These are phyloP conservation scores for Rotaria sp. DNA, from an alignment of 2,888 invertebrate species.

Conservation along the genomic window DNA sequence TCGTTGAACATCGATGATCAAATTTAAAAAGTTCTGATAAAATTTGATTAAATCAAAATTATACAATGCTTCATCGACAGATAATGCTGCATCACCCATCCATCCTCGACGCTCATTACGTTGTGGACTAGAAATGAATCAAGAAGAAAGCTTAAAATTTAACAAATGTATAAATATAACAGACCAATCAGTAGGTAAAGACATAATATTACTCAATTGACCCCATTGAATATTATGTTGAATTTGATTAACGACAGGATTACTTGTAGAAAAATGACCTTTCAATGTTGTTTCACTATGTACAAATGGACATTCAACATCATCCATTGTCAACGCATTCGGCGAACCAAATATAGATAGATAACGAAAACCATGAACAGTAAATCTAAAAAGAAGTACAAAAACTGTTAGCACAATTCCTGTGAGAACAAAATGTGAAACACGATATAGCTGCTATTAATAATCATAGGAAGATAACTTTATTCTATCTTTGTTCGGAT, in stretches of 20 bases:
- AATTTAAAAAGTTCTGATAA: not conserved
- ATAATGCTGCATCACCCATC: conserved; percentile 5
- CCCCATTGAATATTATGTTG: conserved; percentile 24
- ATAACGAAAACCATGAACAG: conserved; percentile 23
- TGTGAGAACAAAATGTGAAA: too few relatives aligned
- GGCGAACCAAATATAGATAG: not conserved
- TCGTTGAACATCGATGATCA: not conserved
- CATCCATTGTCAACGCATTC: not conserved
- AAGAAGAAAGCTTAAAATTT: not conserved
- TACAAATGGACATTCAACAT: conserved; percentile 13
- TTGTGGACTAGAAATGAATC: not conserved
- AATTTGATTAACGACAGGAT: conserved; percentile 6
- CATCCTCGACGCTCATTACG: conserved; percentile 12
- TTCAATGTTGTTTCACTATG: conserved; percentile 8
- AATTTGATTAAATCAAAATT: conserved; percentile 17
- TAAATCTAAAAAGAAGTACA: not conserved
- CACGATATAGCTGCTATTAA: not conserved
- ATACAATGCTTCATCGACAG: conserved; percentile 1
- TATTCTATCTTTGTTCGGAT: too few relatives aligned
- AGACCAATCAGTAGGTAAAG: not conserved
- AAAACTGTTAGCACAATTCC: too few relatives aligned
- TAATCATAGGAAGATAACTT: too few relatives aligned
- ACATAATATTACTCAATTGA: not conserved
- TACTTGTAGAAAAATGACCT: not conserved
- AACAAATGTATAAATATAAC: not conserved